Evolutionary conservation across 1,140 invertebrate species (phyloP).

Genomic region (Homarus americanus): DNA sequence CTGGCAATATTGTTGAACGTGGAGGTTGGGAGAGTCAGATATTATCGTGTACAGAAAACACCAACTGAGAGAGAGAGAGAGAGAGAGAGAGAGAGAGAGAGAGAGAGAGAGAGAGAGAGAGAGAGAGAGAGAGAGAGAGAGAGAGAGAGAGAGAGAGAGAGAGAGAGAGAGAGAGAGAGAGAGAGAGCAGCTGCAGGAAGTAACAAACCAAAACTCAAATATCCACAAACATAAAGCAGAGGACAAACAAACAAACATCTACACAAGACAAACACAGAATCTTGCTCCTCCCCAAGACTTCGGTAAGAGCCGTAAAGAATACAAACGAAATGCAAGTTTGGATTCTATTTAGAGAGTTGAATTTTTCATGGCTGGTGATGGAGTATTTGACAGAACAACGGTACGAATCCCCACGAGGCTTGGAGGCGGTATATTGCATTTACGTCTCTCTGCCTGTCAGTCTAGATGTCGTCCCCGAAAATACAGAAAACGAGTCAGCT

Average conservation of each 20-base stretch:
- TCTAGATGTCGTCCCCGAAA: not conserved
- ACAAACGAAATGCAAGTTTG: not conserved
- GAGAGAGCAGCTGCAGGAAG: not conserved
- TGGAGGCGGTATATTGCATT: constrained; percentile 11
- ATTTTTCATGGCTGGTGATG: constrained; percentile 14
- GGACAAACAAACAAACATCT: not conserved
- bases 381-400: constrained; percentile 5
- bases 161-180: not conserved
- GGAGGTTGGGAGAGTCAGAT: no score
- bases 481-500: not conserved
- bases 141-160: not conserved
- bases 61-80: constrained; percentile 3
- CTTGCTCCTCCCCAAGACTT: not conserved
- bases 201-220: not conserved
- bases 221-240: not conserved
- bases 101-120: not conserved
- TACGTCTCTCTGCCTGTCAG: not conserved
- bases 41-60: no score
- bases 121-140: not conserved
- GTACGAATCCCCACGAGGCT: not conserved
- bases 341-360: not conserved
- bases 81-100: not conserved
- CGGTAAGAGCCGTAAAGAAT: not conserved
- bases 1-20: no score
- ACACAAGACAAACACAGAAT: not conserved